phyloP scores from a whole-genome alignment of 2,888 invertebrate species.

The Scaptomyza parva region DNA sequence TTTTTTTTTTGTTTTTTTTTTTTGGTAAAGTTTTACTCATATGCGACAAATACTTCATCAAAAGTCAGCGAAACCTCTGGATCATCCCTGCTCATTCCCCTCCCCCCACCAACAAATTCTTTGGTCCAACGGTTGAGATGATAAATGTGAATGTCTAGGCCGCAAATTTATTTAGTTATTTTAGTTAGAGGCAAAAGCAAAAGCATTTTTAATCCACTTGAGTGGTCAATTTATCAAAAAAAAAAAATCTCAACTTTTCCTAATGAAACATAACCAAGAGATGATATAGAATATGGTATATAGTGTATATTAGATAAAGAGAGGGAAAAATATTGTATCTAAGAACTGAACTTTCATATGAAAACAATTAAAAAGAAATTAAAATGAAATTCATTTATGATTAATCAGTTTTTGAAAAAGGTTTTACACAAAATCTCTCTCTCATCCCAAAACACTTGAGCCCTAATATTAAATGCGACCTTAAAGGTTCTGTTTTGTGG shows the following conservation, averaged over 20 bases:
- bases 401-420: too few relatives aligned
- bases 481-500: conserved; percentile 29
- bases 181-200: conserved; percentile 39
- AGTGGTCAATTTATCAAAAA: conserved; percentile 84
- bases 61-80: neutral
- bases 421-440: neutral
- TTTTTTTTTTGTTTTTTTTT: neutral
- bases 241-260: conserved; percentile 3
- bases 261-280: neutral
- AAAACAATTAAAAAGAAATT: neutral
- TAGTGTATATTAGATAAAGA: neutral
- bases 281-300: neutral
- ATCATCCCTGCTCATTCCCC: neutral
- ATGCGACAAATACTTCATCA: conserved; percentile 36
- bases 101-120: neutral
- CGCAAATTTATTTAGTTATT: conserved; percentile 67
- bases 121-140: too few relatives aligned
- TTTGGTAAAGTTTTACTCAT: conserved; percentile 43
- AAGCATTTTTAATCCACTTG: conserved; percentile 82
- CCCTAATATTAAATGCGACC: conserved; percentile 7
- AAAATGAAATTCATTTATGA: neutral
- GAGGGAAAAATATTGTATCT: neutral
- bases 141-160: conserved; percentile 60
- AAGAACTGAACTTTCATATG: too few relatives aligned
- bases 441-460: neutral